Percentiles rank a stretch among this genome's conserved stretches.
Conservation (phyloP, 2,888 invertebrate genomes). For the Itoplectis maculator region DNA sequence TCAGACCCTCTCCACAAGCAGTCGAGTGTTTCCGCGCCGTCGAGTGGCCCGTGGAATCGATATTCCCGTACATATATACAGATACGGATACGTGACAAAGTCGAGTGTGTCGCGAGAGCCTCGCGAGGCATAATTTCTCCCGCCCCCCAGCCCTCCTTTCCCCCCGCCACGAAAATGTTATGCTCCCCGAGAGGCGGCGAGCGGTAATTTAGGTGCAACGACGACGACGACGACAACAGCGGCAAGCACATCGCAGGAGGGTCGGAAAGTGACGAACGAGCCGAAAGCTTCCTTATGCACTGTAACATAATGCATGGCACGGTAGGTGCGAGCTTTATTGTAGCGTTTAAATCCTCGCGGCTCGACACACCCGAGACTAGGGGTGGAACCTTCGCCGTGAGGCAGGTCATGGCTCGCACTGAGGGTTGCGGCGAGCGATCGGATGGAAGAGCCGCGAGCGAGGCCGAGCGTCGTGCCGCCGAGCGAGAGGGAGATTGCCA, state of each 20-base stretch:
- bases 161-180: constrained; percentile 29
- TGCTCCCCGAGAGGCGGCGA: constrained; percentile 31
- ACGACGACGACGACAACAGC: not conserved
- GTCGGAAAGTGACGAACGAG: constrained; percentile 52
- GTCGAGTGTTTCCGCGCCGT: too few species aligned
- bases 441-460: not conserved
- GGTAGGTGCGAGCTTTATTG: constrained; percentile 58
- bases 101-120: too few species aligned
- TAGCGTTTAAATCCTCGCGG: constrained; percentile 53
- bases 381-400: constrained; percentile 1
- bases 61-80: not conserved
- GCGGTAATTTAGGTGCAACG: constrained; percentile 39
- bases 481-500: not conserved
- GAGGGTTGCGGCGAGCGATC: not conserved
- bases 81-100: too few species aligned
- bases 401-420: not conserved
- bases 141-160: not conserved
- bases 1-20: too few species aligned
- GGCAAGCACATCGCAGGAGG: too few species aligned
- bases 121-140: too few species aligned
- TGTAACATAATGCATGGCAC: constrained; percentile 21
- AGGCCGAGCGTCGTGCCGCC: too few species aligned
- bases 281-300: constrained; percentile 50
- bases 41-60: not conserved
- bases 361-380: constrained; percentile 34